phyloP scores from a whole-genome alignment of 2,888 invertebrate genomes.

The Argyra leucocephala region DNA sequence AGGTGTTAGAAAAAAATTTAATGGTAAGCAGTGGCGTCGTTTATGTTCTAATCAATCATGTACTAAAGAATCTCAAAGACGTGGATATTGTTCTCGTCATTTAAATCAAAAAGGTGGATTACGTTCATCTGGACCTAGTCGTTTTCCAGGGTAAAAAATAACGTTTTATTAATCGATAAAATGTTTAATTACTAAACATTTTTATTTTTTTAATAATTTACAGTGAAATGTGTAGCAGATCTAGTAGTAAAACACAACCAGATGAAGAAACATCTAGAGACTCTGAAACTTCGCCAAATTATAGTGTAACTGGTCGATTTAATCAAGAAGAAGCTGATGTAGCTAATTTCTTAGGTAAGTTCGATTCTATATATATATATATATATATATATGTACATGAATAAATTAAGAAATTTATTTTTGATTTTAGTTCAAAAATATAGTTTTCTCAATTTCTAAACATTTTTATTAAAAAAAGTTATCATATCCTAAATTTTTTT shows the following conservation, averaged over 20 bases:
- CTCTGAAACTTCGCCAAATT: conserved; percentile 80
- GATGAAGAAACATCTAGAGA: conserved; percentile 86
- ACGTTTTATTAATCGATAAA: no score
- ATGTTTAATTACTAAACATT: background rate
- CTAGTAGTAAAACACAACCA: conserved; percentile 46
- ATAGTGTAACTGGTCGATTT: conserved; percentile 71
- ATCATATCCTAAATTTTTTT: background rate
- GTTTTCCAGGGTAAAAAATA: conserved; percentile 37
- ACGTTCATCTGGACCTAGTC: conserved; percentile 40
- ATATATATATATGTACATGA: no score
- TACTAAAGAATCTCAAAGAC: conserved; percentile 91
- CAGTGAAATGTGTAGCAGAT: conserved; percentile 41
- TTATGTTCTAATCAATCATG: conserved; percentile 93
- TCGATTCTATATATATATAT: no score
- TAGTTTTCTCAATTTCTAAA: no score
- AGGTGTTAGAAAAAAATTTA: conserved; percentile 97
- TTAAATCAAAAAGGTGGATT: conserved; percentile 79
- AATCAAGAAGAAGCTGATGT: conserved; percentile 94
- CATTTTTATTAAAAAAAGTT: no score
- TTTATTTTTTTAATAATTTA: conserved; percentile 15
- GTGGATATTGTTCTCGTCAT: conserved; percentile 95
- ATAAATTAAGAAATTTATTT: no score
- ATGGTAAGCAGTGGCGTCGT: conserved; percentile 98
- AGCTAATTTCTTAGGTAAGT: conserved; percentile 83
- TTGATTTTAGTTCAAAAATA: no score